A percentile compares a stretch with the other conserved stretches of the same genome.
Evolutionary conservation across 2,113 vertebrate species (phyloP).

Genomic region (Thinocorus orbignyianus): DNA sequence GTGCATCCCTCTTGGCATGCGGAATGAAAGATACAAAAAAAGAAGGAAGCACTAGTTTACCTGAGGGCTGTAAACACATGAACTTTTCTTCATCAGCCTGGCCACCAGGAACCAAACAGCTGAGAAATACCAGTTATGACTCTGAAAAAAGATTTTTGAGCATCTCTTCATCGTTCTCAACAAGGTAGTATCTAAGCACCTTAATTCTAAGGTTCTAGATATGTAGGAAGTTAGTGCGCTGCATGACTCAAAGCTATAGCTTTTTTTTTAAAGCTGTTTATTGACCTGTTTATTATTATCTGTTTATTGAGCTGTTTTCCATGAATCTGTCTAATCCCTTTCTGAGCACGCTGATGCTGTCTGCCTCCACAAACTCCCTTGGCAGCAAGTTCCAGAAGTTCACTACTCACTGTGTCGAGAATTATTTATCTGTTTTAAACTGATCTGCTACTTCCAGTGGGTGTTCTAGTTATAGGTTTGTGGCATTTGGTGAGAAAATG

Average conservation of each 20-base stretch:
- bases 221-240: neutral
- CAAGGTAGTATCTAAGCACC: neutral
- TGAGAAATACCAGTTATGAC: neutral
- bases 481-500: neutral
- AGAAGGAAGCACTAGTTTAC: neutral
- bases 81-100: neutral
- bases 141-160: neutral
- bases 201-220: conserved; percentile 15
- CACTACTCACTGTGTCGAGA: neutral
- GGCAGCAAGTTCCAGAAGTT: conserved; percentile 37
- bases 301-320: conserved; percentile 60
- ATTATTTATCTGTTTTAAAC: neutral
- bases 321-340: conserved; percentile 40
- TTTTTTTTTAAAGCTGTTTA: conserved; percentile 24
- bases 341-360: conserved; percentile 27
- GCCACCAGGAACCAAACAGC: neutral
- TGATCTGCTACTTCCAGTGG: neutral
- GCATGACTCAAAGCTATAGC: neutral
- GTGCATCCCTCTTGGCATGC: neutral
- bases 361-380: conserved; percentile 22
- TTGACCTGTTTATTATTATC: conserved; percentile 57
- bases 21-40: neutral
- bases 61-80: neutral
- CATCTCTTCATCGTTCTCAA: neutral
- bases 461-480: neutral